Evolutionary conservation across 2,888 invertebrate genomes (phyloP), one percentile per base, ranked within the genome.

Genomic region (Leptopilina syphax): DNA sequence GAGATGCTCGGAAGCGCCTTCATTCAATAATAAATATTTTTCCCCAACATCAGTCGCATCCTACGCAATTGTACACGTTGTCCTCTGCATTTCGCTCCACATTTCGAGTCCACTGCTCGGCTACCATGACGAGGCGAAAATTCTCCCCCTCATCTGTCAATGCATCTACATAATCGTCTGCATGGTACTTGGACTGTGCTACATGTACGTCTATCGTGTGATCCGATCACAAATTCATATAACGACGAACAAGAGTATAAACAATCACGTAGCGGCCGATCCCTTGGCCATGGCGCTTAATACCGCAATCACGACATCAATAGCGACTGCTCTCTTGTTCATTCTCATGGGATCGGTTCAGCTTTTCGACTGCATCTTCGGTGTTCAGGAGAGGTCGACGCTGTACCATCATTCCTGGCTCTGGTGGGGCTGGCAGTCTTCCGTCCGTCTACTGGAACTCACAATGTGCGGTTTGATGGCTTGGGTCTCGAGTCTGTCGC

Each of bases 381-480:
- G 94, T 73, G 94, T 96, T 77, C 92, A 90, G 83, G 92, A 92
- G 86, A 86, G 92, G 86, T 90, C 89, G 9, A 85, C 87, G 54
- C 89, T 89, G 41, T 57, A 73, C 57, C 93, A 93, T 0, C 92
- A 93, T 81, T 92, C 93, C 82, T 98, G 98, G 98, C 93, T 97
- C 4, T 96, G 98, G 93, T 98, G 97, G 97, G 96, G 96, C 27
- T 98, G 97, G 92, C 97, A 98, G 89, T 95, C 97, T 88, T 96
- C 96, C 0, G 94, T 97, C 77, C 94, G 98, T 44, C 93, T 97
- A 7, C 94, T 97, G 77, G 98, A 98, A 92, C 95, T 98, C 68
- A 95, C 96, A n/a, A 96, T 98, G 88, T 96, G 98, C 86, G 95
- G 96, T 5, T 93, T 97, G 78, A 94, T 97, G 86, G 96, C 96